Percentiles rank a stretch among this genome's conserved stretches.
These are phyloP conservation scores for Pseudochaenichthys georgianus DNA, from an alignment of 2,797 vertebrate species.

Conservation along the genomic window DNA sequence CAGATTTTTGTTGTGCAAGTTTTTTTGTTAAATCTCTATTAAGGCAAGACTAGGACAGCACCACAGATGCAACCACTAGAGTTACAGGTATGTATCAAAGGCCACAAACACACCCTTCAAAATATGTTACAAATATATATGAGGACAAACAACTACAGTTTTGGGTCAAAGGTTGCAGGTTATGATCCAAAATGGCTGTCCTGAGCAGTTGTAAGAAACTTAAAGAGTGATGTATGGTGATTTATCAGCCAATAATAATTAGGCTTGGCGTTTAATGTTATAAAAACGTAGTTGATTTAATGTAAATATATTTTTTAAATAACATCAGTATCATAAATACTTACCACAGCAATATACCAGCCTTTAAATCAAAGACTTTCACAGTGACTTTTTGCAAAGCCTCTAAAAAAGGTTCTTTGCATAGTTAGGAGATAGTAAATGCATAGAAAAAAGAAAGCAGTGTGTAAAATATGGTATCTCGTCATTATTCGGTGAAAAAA, in stretches of 20 bases:
- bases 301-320: slow-evolving; percentile 63
- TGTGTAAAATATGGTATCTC: slow-evolving; percentile 60
- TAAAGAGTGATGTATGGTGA: slow-evolving; percentile 51
- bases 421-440: slow-evolving; percentile 77
- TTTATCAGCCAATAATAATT: slow-evolving; percentile 51
- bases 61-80: slow-evolving; percentile 76
- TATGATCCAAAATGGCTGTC: slow-evolving; percentile 66
- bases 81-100: slow-evolving; percentile 77
- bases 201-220: slow-evolving; percentile 72
- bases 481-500: slow-evolving; percentile 56
- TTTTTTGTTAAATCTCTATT: slow-evolving; percentile 63
- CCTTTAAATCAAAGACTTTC: slow-evolving; percentile 63
- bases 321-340: slow-evolving; percentile 68
- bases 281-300: slow-evolving; percentile 58
- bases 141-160: slow-evolving; percentile 58
- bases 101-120: slow-evolving; percentile 64
- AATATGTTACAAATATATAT: slow-evolving; percentile 44
- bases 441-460: slow-evolving; percentile 64
- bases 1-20: slow-evolving; percentile 71
- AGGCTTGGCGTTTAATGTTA: slow-evolving; percentile 46
- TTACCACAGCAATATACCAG: slow-evolving; percentile 60
- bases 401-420: slow-evolving; percentile 68
- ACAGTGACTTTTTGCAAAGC: slow-evolving; percentile 64
- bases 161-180: slow-evolving; percentile 63
- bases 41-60: slow-evolving; percentile 84